Percentiles rank a stretch among this genome's conserved stretches.
phyloP scores from a whole-genome alignment of 2,888 invertebrate species.

The Campoletis raptor region DNA sequence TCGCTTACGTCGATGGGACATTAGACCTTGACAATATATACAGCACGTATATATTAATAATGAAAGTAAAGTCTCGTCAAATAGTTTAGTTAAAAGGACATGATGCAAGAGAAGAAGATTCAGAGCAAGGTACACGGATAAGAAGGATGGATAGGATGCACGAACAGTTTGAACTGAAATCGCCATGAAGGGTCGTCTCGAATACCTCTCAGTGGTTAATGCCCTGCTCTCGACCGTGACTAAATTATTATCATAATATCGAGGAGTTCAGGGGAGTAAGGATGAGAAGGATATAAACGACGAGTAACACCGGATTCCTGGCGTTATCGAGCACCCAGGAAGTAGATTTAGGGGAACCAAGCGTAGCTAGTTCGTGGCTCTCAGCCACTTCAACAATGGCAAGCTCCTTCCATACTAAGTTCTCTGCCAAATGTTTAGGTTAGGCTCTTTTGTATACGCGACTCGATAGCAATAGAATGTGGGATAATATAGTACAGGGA shows the following conservation, averaged over 20 bases:
- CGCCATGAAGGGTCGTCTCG: slow-evolving; percentile 53
- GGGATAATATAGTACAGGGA: slow-evolving; percentile 1
- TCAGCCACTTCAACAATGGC: slow-evolving; percentile 63
- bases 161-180: slow-evolving; percentile 3
- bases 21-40: background rate
- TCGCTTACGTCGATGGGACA: background rate
- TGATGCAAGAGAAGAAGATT: background rate
- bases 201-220: slow-evolving; percentile 66
- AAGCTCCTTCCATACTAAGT: slow-evolving; percentile 29
- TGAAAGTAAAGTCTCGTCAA: slow-evolving; percentile 16
- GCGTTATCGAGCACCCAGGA: slow-evolving; percentile 67
- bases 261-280: slow-evolving; percentile 51
- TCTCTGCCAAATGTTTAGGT: slow-evolving; percentile 55
- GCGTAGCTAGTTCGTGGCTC: slow-evolving; percentile 49
- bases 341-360: slow-evolving; percentile 66
- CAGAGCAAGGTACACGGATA: background rate
- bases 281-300: slow-evolving; percentile 51
- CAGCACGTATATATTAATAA: background rate
- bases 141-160: slow-evolving; percentile 33
- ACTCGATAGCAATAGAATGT: slow-evolving; percentile 19
- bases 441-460: slow-evolving; percentile 33
- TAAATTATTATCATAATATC: slow-evolving; percentile 70
- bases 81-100: slow-evolving; percentile 29
- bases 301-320: slow-evolving; percentile 64
- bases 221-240: slow-evolving; percentile 60